Evolutionary conservation across 2,113 vertebrate species (phyloP).

Genomic region (Planiliza haematocheilus): DNA sequence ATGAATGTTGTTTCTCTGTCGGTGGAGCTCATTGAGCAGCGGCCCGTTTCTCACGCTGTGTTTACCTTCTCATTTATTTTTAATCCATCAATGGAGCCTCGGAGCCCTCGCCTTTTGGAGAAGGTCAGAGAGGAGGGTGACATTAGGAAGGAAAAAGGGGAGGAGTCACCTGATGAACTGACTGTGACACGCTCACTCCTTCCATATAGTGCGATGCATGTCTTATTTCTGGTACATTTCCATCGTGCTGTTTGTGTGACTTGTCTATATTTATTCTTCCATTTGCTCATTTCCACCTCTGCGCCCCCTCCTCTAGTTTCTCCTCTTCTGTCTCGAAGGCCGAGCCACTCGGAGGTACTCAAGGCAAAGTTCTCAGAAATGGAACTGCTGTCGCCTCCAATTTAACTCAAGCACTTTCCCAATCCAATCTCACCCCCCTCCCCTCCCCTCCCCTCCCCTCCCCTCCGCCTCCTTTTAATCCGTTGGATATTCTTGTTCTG

Average conservation of each 20-base stretch:
- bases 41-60: constrained; percentile 16
- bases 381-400: constrained; percentile 35
- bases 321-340: constrained; percentile 4
- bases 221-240: constrained; percentile 49
- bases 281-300: constrained; percentile 46
- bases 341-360: neutral
- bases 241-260: constrained; percentile 36
- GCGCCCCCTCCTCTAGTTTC: constrained; percentile 6
- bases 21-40: constrained; percentile 11
- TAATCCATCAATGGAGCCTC: constrained; percentile 47
- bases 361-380: constrained; percentile 13
- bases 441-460: neutral
- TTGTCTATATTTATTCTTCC: constrained; percentile 42
- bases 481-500: constrained; percentile 4
- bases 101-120: neutral
- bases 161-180: constrained; percentile 16
- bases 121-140: neutral
- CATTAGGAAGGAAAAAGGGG: neutral
- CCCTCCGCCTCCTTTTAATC: constrained; percentile 10
- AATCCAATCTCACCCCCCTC: constrained; percentile 22
- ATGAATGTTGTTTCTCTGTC: constrained; percentile 24
- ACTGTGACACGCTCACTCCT: constrained; percentile 19
- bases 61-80: constrained; percentile 51
- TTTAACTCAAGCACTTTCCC: constrained; percentile 28
- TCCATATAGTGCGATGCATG: constrained; percentile 5